Conservation (phyloP, 37 sponge, comb jelly and placozoan species). For the Geodia barretti region DNA sequence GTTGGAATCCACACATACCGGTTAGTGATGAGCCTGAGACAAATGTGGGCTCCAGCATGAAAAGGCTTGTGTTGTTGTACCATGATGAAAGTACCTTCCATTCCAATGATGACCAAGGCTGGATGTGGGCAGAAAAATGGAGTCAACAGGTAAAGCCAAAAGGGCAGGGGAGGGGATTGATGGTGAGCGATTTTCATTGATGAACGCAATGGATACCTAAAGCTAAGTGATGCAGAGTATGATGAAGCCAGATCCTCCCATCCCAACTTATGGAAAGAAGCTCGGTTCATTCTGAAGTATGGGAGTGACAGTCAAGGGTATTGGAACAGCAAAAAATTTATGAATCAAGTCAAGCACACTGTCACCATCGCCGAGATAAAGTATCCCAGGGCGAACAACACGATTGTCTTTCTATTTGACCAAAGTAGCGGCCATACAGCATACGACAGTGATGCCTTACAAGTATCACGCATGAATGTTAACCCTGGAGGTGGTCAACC, state of each 20-base stretch:
- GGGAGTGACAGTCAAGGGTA: constrained; percentile 29
- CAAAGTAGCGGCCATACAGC: constrained; percentile 20
- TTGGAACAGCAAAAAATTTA: constrained; percentile 9
- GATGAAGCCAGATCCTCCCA: not conserved
- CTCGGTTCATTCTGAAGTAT: not conserved
- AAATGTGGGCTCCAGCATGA: not conserved
- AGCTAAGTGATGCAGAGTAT: constrained; percentile 8
- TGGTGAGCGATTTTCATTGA: constrained; percentile 53
- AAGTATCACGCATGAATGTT: constrained; percentile 27
- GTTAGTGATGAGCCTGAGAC: constrained; percentile 9
- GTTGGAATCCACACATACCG: not conserved
- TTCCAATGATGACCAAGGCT: constrained; percentile 19
- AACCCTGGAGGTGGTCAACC: constrained; percentile 28
- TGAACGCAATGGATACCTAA: constrained; percentile 20
- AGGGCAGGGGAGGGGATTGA: constrained; percentile 14
- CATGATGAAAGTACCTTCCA: constrained; percentile 33
- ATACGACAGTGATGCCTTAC: constrained; percentile 26
- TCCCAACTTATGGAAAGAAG: not conserved
- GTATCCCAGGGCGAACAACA: constrained; percentile 12
- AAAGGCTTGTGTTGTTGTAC: constrained; percentile 21
- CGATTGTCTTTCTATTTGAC: constrained; percentile 25
- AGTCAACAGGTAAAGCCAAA: constrained; percentile 17
- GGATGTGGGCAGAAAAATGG: constrained; percentile 31
- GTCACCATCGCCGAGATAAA: constrained; percentile 21
- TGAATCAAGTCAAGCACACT: constrained; percentile 10